Evolutionary conservation across 2,797 vertebrate genomes (phyloP).

Genomic region (Chiloscyllium punctatum): DNA sequence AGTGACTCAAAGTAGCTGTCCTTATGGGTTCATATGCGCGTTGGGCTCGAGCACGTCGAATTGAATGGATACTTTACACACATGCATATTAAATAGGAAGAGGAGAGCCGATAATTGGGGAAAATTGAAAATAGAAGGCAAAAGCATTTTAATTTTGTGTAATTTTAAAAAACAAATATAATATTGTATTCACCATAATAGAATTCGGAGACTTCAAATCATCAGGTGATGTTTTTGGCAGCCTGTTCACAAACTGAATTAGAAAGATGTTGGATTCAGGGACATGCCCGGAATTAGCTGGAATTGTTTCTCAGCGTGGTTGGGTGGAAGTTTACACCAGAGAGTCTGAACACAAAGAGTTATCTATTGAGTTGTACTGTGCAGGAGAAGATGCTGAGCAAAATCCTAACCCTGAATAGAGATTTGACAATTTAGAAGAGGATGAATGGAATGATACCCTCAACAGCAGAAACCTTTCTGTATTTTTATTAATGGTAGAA

Average conservation of each 20-base stretch:
- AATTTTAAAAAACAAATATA: background rate
- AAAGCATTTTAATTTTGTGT: background rate
- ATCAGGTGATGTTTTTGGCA: background rate
- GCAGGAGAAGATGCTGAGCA: background rate
- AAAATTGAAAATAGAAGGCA: background rate
- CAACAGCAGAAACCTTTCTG: background rate
- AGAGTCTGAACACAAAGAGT: background rate
- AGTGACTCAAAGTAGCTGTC: background rate
- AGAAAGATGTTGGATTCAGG: background rate
- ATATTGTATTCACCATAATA: background rate
- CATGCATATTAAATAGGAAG: background rate
- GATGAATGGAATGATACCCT: background rate
- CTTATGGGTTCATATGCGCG: background rate
- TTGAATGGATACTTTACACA: background rate
- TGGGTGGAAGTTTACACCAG: background rate
- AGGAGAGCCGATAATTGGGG: background rate
- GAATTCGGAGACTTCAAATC: background rate
- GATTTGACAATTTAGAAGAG: background rate
- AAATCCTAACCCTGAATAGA: background rate
- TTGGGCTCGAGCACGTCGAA: background rate
- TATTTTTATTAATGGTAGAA: constrained; percentile 5
- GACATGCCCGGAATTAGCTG: no score
- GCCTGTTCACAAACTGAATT: background rate
- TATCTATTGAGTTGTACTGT: background rate
- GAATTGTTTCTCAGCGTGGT: background rate